Evolutionary conservation across 2,888 invertebrate genomes (phyloP), one percentile per base, ranked within the genome.

Genomic region (Agrilus cyanescens): DNA sequence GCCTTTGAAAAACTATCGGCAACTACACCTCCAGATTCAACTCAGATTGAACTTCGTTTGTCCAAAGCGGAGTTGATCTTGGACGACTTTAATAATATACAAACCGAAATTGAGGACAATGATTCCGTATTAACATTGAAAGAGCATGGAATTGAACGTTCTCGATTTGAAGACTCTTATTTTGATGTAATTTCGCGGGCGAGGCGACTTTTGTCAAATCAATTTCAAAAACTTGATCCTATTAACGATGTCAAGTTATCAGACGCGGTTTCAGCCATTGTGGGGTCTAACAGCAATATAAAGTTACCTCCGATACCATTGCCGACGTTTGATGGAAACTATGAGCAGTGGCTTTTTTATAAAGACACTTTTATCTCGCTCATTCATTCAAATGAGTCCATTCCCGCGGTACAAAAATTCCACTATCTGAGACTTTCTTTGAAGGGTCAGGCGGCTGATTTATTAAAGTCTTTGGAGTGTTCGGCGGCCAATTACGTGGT

Each of bases 401-500:
- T 45, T 7, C 5, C 41, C 3, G 16, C 25, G 5, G 25, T 45
- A 25, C 32, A 43, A 32, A 45, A 43, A 34, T 43, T 45, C 10
- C 37, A 45, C 10, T 45, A 45, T 12, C 13, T 45, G n/a, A 29
- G 31, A 16, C 4, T 32, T 3, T 36, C 37, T 4, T 25, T 45
- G 2, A 32, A 8, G 4, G 41, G 45, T 12, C 37, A 45, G 5
- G 45, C 45, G 7, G 31, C 37, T 6, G 7, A 16, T 6, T 12
- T 32, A 3, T 12, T 44, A 4, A 2, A 43, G 2, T 29, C 43
- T 3, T 10, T 45, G n/a, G 12, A 20, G 6, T 18, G 37, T 7
- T 37, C n/a, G 10, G 12, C 30, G 4, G 12, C 4, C 7, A 42
- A 42, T 31, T 45, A 44, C 14, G 1, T 10, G 5, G 13, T 44